phyloP scores from a whole-genome alignment of 1,140 invertebrate species.

The Colletes latitarsis region DNA sequence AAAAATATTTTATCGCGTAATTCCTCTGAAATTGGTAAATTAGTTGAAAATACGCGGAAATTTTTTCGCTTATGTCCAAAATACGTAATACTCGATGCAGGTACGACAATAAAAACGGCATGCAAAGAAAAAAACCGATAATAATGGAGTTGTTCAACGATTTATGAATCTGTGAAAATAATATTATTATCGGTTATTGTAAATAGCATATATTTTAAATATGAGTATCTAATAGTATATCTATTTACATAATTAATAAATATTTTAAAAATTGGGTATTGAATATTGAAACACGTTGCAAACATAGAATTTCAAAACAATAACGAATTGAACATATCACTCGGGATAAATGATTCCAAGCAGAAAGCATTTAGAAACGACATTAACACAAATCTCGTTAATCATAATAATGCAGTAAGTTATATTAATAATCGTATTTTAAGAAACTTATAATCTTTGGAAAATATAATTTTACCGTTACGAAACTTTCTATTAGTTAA shows the following conservation, averaged over 20 bases:
- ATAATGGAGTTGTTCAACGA: neutral
- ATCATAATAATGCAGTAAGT: slow-evolving; percentile 1
- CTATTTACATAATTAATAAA: slow-evolving; percentile 20
- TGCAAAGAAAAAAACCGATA: neutral
- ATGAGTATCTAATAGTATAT: neutral
- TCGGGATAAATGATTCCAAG: neutral
- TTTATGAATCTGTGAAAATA: neutral
- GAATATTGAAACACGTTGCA: neutral
- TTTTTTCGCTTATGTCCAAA: slow-evolving; percentile 53
- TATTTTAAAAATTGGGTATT: neutral
- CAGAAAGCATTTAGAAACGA: neutral
- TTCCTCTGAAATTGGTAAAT: slow-evolving; percentile 34
- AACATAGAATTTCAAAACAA: neutral
- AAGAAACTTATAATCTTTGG: neutral
- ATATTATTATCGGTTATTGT: slow-evolving; percentile 2
- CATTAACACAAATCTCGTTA: neutral
- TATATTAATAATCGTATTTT: neutral
- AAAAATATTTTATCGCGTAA: slow-evolving; percentile 39
- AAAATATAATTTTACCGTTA: neutral
- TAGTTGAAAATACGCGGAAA: slow-evolving; percentile 52
- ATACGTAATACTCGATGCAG: slow-evolving; percentile 8
- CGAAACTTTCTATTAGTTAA: neutral
- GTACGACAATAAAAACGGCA: slow-evolving; percentile 14
- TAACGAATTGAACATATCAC: neutral
- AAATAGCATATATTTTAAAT: slow-evolving; percentile 12